Base-by-base conservation (phyloP, 2,888 invertebrate species). In the Stenchaetothrips biformis region DNA sequence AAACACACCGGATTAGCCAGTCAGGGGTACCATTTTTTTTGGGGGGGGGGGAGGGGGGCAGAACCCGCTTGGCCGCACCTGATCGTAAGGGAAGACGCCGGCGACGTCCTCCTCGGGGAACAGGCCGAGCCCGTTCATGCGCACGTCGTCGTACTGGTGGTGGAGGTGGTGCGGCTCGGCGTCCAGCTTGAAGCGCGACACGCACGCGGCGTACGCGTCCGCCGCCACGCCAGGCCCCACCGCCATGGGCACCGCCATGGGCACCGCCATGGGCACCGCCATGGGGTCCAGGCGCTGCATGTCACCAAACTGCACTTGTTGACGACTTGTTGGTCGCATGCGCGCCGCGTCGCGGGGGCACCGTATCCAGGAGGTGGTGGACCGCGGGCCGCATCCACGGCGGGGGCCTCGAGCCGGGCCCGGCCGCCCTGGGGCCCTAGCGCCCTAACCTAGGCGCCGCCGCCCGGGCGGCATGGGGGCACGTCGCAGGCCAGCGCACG, bases 181-280 rank as follows among this genome's bases (percentile, higher is more conserved):
- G 67, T 74, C 67, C 67, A 74, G 67, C 67, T 74, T 74, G 67
- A 74, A 74, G 9, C 67, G 25, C 67, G 67, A 74, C 67, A 74
- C 67, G 21, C 67, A 67, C 21, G 67, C 67, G 6, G 67, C 67
- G 67, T 74, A 74, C 67, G 67, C 67, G 67, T 74, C 67, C 2
- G 2, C 37, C 2, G 37, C 37, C 37, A 4, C 37, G 2, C 9
- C 67, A 8, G n/a, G n/a, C 37, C 53, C 53, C 53, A 53, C 13
- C 18, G 62, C 67, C 67, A 9, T 21, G 67, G 21, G 7, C 21
- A 67, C 67, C 67, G n/a, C n/a, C n/a, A n/a, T n/a, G n/a, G n/a
- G n/a, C n/a, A n/a, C n/a, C n/a, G n/a, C n/a, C 67, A 21, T 21
- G 67, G 67, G 16, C 53, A 53, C 21, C 21, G 18, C 62, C 62